Evolutionary conservation across 1,140 invertebrate genomes (phyloP).

Genomic region (Drosophila funebris): DNA sequence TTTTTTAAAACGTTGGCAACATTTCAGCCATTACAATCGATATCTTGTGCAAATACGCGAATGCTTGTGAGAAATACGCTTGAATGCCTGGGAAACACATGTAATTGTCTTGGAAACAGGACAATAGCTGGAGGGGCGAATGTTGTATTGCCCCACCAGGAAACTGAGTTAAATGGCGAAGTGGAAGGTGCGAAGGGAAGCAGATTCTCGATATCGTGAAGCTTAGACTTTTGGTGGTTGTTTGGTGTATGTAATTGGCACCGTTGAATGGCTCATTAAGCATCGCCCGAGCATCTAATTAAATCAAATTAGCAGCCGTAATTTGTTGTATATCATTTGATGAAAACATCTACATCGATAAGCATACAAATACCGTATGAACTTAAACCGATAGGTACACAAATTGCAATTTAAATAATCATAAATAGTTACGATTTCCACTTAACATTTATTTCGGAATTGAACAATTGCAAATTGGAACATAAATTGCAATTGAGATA

Average conservation of each 20-base stretch:
- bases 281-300: conserved; percentile 29
- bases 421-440: not conserved
- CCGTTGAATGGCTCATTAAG: conserved; percentile 40
- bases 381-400: not conserved
- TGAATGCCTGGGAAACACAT: not conserved
- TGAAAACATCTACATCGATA: not conserved
- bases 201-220: not conserved
- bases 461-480: not conserved
- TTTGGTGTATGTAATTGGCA: conserved; percentile 30
- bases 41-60: too few species aligned
- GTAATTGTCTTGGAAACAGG: not conserved
- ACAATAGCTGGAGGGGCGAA: not conserved
- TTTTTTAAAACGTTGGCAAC: too few species aligned
- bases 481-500: too few species aligned
- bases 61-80: too few species aligned
- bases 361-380: not conserved
- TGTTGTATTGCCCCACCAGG: not conserved
- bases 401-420: not conserved
- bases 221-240: conserved; percentile 32
- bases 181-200: not conserved
- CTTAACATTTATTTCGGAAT: not conserved
- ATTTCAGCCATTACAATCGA: not conserved
- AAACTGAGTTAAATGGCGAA: not conserved
- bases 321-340: conserved; percentile 7
- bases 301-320: conserved; percentile 22